phyloP scores from a whole-genome alignment of 2,797 vertebrate genomes.

The Megalops cyprinoides region DNA sequence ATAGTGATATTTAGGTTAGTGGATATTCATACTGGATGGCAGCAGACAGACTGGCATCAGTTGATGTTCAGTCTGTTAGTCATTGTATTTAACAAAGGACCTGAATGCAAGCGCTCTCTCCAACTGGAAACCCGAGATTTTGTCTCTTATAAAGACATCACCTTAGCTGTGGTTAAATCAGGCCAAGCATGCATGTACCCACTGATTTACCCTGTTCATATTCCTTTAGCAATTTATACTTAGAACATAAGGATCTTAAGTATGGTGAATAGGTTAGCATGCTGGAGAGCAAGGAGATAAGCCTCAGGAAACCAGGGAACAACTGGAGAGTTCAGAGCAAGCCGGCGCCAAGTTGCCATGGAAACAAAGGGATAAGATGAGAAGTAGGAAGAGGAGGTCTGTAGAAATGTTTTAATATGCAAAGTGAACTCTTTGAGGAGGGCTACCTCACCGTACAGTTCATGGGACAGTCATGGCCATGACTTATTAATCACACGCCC shows the following conservation, averaged over 20 bases:
- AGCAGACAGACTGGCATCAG: no score
- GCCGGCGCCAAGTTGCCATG: constrained; percentile 71
- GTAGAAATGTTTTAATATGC: constrained; percentile 38
- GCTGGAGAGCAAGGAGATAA: constrained; percentile 51
- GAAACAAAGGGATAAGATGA: constrained; percentile 65
- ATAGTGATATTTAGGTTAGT: no score
- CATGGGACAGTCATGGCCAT: not conserved
- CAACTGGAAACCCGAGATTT: not conserved
- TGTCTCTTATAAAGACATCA: constrained; percentile 1
- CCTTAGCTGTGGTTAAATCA: not conserved
- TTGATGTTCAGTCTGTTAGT: not conserved
- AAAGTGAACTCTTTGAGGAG: not conserved
- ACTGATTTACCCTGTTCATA: not conserved
- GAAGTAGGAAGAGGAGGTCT: not conserved
- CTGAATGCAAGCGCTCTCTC: not conserved
- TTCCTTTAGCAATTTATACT: not conserved
- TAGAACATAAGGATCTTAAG: constrained; percentile 10
- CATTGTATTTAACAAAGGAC: not conserved
- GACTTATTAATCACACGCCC: constrained; percentile 11
- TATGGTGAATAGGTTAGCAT: constrained; percentile 19
- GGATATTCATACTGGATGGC: not conserved
- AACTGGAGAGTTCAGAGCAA: constrained; percentile 54
- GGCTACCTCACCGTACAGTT: not conserved
- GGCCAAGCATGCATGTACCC: not conserved
- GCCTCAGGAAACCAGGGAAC: constrained; percentile 51